Evolutionary conservation across 1,140 invertebrate species (phyloP).

Genomic region (Ceratosolen fusciceps): DNA sequence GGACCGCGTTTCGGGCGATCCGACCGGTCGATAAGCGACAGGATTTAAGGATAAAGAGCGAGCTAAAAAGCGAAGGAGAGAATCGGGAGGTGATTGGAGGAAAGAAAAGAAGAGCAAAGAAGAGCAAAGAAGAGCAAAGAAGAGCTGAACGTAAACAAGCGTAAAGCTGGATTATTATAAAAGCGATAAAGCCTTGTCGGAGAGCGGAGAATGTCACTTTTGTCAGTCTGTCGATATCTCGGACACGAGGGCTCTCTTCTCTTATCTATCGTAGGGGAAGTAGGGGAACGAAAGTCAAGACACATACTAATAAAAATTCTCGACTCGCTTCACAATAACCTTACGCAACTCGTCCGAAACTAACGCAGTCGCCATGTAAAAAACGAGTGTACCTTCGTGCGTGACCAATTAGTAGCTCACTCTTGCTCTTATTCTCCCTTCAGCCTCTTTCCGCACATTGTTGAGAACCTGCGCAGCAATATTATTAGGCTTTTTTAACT

Average conservation of each 20-base stretch:
- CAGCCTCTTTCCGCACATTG: slow-evolving; percentile 1
- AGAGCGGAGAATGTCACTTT: slow-evolving; percentile 57
- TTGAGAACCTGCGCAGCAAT: neutral
- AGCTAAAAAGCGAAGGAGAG: slow-evolving; percentile 8
- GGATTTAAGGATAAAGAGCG: slow-evolving; percentile 51
- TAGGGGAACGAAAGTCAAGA: slow-evolving; percentile 37
- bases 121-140: slow-evolving; percentile 47
- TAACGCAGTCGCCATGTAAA: neutral
- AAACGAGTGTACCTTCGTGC: neutral
- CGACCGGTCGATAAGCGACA: slow-evolving; percentile 52
- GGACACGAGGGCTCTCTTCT: too few species aligned
- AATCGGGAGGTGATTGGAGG: neutral
- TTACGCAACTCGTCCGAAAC: slow-evolving; percentile 9
- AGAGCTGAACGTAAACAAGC: slow-evolving; percentile 58
- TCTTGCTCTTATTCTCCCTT: slow-evolving; percentile 6
- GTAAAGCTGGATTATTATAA: slow-evolving; percentile 65
- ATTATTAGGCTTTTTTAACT: neutral
- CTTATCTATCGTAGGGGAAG: slow-evolving; percentile 40
- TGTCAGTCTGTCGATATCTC: slow-evolving; percentile 45
- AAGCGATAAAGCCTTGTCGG: slow-evolving; percentile 58
- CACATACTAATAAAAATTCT: slow-evolving; percentile 35
- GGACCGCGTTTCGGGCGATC: slow-evolving; percentile 48
- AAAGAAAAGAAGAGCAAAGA: slow-evolving; percentile 20
- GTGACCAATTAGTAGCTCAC: slow-evolving; percentile 11
- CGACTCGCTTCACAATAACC: slow-evolving; percentile 4